Conservation (phyloP, 2,113 vertebrate genomes). For the Nicator chloris region DNA sequence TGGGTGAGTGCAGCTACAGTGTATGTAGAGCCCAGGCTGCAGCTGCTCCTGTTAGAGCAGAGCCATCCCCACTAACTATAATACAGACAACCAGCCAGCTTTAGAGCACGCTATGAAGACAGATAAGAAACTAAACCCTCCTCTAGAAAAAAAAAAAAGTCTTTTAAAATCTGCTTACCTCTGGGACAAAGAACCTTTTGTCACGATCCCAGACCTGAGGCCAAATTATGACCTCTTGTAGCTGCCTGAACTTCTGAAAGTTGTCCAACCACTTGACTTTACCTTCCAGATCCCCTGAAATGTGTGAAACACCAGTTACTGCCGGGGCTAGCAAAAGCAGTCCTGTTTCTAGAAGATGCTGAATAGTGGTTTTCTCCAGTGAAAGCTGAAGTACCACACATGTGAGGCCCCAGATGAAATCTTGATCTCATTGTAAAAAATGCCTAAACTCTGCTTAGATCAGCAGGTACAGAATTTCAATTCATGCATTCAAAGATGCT, state of each 20-base stretch:
- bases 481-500: background rate
- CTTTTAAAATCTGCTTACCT: slow-evolving; percentile 70
- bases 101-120: background rate
- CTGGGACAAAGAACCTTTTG: slow-evolving; percentile 86
- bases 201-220: slow-evolving; percentile 89
- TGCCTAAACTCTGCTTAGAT: background rate
- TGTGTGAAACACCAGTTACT: background rate
- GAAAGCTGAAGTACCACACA: background rate
- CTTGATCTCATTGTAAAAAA: background rate
- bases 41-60: background rate
- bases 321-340: background rate
- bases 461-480: background rate
- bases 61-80: background rate
- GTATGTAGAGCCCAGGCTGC: background rate
- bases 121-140: background rate
- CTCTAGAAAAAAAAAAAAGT: background rate
- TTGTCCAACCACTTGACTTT: slow-evolving; percentile 94
- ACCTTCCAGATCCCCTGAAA: slow-evolving; percentile 88
- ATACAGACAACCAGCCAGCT: background rate
- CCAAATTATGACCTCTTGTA: slow-evolving; percentile 88
- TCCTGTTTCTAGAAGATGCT: background rate
- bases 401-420: background rate
- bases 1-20: background rate
- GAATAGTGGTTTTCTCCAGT: background rate
- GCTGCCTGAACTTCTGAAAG: slow-evolving; percentile 87